Evolutionary conservation across 64 coral and sea anemone genomes (phyloP).

Genomic region (Pocillopora damicornis): DNA sequence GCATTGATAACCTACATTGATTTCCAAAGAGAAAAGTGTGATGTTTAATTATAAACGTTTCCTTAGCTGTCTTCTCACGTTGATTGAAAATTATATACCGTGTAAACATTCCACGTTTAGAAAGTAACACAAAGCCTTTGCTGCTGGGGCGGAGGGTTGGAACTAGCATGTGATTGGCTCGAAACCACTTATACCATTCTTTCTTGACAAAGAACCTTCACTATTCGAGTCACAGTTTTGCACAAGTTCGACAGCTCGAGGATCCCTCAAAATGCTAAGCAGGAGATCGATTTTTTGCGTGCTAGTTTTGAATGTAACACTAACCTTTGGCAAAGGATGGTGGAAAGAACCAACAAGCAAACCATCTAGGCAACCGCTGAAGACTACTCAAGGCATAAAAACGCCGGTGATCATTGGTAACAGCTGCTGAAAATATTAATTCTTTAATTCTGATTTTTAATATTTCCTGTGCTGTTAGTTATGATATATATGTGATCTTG

Average conservation of each 20-base stretch:
- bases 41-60: neutral
- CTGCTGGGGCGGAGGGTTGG: neutral
- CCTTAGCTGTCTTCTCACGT: neutral
- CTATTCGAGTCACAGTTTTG: neutral
- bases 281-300: neutral
- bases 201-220: neutral
- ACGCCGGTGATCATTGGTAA: slow-evolving; percentile 15
- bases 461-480: no score
- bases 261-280: neutral
- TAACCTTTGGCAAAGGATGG: neutral
- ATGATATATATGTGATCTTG: no score
- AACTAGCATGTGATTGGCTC: neutral
- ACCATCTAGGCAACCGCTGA: neutral
- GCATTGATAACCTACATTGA: no score
- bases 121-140: neutral
- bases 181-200: neutral
- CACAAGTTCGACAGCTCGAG: neutral
- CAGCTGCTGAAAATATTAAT: neutral
- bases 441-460: no score
- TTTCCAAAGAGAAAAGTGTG: neutral
- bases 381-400: neutral
- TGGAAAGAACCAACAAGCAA: neutral
- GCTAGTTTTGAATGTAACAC: neutral
- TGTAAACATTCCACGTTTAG: neutral
- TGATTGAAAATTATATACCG: neutral